A percentile compares a stretch with the other conserved stretches of the same genome.
Conservation (phyloP, 1,140 invertebrate genomes). For the Scylla paramamosain region DNA sequence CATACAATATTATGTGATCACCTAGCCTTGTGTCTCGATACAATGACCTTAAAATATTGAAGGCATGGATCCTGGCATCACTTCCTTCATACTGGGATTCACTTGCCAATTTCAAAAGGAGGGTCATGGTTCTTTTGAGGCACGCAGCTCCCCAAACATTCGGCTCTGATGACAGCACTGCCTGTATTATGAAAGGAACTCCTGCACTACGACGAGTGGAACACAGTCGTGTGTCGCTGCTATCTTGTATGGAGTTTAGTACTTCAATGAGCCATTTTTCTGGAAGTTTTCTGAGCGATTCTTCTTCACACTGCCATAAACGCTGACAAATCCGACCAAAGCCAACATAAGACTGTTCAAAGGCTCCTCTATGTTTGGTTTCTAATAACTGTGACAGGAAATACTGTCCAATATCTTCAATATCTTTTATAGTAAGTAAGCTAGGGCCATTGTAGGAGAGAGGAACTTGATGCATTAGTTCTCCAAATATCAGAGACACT, state of each 20-base stretch:
- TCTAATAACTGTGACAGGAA: constrained; percentile 87
- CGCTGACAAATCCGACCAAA: constrained; percentile 88
- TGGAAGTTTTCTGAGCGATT: constrained; percentile 85
- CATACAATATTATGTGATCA: constrained; percentile 86
- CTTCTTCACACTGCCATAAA: constrained; percentile 83
- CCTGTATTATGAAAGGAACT: constrained; percentile 94
- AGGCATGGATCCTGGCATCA: constrained; percentile 86
- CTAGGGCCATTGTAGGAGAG: constrained; percentile 38
- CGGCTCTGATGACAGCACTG: constrained; percentile 79
- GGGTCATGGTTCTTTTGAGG: constrained; percentile 76
- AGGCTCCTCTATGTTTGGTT: constrained; percentile 95
- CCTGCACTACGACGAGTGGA: constrained; percentile 94
- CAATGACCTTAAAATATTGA: constrained; percentile 92
- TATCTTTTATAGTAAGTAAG: constrained; percentile 78
- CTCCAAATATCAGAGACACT: constrained; percentile 84
- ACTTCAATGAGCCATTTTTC: constrained; percentile 87
- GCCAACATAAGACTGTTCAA: constrained; percentile 96
- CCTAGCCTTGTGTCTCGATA: constrained; percentile 88
- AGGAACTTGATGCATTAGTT: constrained; percentile 79
- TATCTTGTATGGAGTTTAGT: constrained; percentile 83
- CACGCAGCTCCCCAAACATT: constrained; percentile 64
- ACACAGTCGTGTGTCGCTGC: constrained; percentile 84
- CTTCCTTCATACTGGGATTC: constrained; percentile 45
- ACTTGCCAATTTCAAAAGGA: constrained; percentile 65
- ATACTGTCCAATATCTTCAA: constrained; percentile 85